Conservation (phyloP, 2,797 vertebrate species). For the Xiphophorus birchmanni region DNA sequence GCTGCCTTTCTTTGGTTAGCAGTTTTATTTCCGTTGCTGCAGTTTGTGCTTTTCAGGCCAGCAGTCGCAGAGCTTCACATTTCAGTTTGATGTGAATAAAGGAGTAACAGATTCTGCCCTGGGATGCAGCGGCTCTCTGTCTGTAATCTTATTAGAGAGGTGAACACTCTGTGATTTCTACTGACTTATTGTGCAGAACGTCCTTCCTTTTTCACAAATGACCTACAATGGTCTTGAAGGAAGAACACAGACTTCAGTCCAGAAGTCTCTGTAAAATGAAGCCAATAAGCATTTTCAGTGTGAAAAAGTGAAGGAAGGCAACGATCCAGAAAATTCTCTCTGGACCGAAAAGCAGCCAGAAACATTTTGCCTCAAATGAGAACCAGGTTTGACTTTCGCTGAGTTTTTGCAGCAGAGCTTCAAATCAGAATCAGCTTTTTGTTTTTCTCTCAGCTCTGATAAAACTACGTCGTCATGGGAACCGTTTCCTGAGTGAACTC, state of each 20-base stretch:
- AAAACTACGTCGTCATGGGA: not conserved
- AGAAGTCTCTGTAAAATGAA: not conserved
- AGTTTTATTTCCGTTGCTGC: conserved; percentile 31
- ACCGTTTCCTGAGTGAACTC: not conserved
- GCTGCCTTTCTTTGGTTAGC: conserved; percentile 12
- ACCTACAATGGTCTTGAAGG: not conserved
- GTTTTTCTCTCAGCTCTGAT: not conserved
- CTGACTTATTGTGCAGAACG: not conserved
- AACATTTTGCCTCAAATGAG: not conserved
- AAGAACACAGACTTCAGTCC: not conserved
- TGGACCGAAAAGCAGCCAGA: not conserved
- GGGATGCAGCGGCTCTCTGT: not conserved
- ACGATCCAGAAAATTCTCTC: not conserved
- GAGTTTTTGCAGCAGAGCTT: not conserved
- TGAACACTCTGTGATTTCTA: not conserved
- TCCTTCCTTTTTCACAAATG: not conserved
- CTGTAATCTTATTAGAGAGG: conserved; percentile 8
- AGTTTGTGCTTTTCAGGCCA: not conserved
- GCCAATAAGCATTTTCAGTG: not conserved
- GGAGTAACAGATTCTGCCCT: not conserved
- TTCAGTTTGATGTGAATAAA: conserved; percentile 34
- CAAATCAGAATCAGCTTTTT: not conserved
- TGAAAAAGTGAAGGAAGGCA: not conserved
- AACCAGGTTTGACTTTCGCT: not conserved
- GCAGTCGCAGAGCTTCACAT: conserved; percentile 17